These are phyloP conservation scores for Amphipyra berbera DNA, from an alignment of 2,888 invertebrate genomes.

Conservation along the genomic window DNA sequence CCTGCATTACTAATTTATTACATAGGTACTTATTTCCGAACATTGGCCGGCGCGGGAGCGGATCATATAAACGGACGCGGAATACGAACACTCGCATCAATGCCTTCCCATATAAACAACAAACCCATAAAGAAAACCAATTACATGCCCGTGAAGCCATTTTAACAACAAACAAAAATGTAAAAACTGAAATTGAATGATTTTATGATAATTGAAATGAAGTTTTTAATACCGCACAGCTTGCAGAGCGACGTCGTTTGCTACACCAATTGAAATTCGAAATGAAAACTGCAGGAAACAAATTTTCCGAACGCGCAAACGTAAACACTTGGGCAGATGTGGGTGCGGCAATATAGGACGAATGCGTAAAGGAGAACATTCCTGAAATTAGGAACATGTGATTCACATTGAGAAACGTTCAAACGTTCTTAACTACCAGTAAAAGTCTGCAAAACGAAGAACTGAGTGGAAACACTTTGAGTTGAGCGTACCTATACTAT, in stretches of 20 bases:
- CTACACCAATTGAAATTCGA: slow-evolving; percentile 43
- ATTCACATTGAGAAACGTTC: slow-evolving; percentile 55
- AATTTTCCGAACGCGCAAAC: slow-evolving; percentile 35
- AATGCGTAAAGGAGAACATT: slow-evolving; percentile 44
- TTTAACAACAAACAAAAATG: slow-evolving; percentile 66
- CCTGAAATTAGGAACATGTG: slow-evolving; percentile 54
- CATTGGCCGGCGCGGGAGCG: slow-evolving; percentile 67
- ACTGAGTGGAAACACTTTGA: slow-evolving; percentile 26
- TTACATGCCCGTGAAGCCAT: slow-evolving; percentile 81
- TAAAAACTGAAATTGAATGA: slow-evolving; percentile 55
- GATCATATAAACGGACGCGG: slow-evolving; percentile 65
- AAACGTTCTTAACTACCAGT: slow-evolving; percentile 56
- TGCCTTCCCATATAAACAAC: slow-evolving; percentile 78
- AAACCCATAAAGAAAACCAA: slow-evolving; percentile 82
- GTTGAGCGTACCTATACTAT: slow-evolving; percentile 34
- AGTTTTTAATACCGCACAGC: slow-evolving; percentile 51
- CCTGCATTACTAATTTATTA: slow-evolving; percentile 25
- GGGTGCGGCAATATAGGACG: slow-evolving; percentile 49
- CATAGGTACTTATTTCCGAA: slow-evolving; percentile 56
- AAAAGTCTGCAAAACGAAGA: slow-evolving; percentile 22
- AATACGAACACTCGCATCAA: slow-evolving; percentile 67
- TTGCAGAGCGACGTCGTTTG: slow-evolving; percentile 24
- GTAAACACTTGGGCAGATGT: slow-evolving; percentile 52
- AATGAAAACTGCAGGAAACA: slow-evolving; percentile 38
- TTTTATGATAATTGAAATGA: slow-evolving; percentile 62